phyloP scores from a whole-genome alignment of 2,797 vertebrate species.

The Crypturellus tataupa region DNA sequence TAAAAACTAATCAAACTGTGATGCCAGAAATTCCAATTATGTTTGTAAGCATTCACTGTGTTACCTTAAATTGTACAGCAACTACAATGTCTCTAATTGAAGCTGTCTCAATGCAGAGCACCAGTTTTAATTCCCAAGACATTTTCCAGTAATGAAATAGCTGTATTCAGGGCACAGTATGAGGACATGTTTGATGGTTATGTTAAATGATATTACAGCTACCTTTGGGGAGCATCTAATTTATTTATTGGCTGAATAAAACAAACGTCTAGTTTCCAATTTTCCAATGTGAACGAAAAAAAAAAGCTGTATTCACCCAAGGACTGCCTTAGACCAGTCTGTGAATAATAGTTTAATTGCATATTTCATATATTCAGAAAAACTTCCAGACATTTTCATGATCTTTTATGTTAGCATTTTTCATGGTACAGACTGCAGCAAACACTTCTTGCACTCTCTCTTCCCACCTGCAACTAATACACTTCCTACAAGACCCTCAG shows the following conservation, averaged over 20 bases:
- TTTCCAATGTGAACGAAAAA: slow-evolving; percentile 1
- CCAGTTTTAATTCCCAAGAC: slow-evolving; percentile 66
- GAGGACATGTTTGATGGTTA: slow-evolving; percentile 30
- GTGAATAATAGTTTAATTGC: slow-evolving; percentile 11
- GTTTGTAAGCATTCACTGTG: slow-evolving; percentile 55
- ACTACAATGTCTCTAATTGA: slow-evolving; percentile 65
- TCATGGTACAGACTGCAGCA: not conserved
- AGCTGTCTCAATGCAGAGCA: slow-evolving; percentile 64
- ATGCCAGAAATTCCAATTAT: slow-evolving; percentile 58
- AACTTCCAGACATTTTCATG: not conserved
- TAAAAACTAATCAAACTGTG: slow-evolving; percentile 46
- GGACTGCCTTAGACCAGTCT: not conserved
- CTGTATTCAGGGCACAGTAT: slow-evolving; percentile 49
- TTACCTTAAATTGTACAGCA: slow-evolving; percentile 63
- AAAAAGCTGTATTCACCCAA: not conserved
- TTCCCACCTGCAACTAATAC: not conserved
- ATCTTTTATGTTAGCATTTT: not conserved
- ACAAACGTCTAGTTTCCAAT: slow-evolving; percentile 19
- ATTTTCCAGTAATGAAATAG: slow-evolving; percentile 69
- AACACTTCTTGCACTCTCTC: not conserved
- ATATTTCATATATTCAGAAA: not conserved
- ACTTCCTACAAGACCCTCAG: not conserved
- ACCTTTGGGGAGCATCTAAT: slow-evolving; percentile 38
- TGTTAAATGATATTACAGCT: slow-evolving; percentile 52
- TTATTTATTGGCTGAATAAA: slow-evolving; percentile 46